phyloP scores from a whole-genome alignment of 2,113 vertebrate species.

The Mesitornis unicolor region DNA sequence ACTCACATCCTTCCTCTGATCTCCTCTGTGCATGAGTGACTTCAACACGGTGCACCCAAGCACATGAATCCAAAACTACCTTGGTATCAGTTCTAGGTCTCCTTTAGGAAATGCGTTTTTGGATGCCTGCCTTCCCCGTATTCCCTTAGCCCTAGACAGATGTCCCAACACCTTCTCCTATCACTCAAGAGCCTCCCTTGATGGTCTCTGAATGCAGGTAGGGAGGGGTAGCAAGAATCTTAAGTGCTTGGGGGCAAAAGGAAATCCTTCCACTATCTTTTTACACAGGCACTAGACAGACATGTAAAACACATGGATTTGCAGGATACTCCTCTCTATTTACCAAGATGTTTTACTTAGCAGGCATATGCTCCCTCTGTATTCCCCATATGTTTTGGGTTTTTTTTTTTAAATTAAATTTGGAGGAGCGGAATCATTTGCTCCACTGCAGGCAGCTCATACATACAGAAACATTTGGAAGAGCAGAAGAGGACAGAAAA shows the following conservation, averaged over 20 bases:
- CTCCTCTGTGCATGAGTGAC: not conserved
- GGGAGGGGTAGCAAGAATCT: not conserved
- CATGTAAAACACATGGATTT: not conserved
- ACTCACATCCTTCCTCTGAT: not conserved
- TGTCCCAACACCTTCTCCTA: not conserved
- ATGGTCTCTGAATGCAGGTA: not conserved
- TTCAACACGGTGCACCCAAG: not conserved
- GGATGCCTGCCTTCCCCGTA: not conserved
- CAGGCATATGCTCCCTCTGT: constrained; percentile 56
- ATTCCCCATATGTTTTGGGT: constrained; percentile 54
- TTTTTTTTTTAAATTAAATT: not conserved
- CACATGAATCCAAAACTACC: not conserved
- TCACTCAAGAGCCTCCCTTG: not conserved
- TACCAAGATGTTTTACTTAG: constrained; percentile 46
- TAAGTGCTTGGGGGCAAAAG: not conserved
- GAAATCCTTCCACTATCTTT: not conserved
- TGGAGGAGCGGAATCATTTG: not conserved
- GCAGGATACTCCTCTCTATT: not conserved
- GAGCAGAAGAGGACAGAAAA: not conserved
- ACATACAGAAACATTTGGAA: not conserved
- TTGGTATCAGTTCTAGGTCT: not conserved
- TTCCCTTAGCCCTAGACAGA: rapidly evolving
- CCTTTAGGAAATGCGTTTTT: not conserved
- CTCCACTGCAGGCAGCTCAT: not conserved
- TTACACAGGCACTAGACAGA: not conserved